Conservation (phyloP, 35 echinoderm and acorn worm genomes). For the Heliocidaris erythrogramma region DNA sequence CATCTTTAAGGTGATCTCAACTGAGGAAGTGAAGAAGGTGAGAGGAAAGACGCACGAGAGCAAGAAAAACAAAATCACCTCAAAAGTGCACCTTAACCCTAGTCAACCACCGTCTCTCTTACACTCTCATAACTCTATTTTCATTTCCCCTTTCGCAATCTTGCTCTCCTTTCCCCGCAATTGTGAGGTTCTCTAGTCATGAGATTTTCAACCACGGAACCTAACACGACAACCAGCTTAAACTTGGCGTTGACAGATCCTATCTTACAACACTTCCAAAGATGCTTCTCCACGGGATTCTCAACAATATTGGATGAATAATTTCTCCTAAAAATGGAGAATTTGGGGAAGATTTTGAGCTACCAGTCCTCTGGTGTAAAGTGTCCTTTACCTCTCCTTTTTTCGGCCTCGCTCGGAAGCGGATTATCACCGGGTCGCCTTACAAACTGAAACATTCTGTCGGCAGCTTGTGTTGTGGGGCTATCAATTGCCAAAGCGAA, state of each 20-base stretch:
- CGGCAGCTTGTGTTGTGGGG: slow-evolving; percentile 12
- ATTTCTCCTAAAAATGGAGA: not conserved
- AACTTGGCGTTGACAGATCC: slow-evolving; percentile 30
- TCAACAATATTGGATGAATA: not conserved
- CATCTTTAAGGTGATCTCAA: slow-evolving; percentile 21
- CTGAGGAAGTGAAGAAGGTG: not conserved
- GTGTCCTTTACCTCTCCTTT: not conserved
- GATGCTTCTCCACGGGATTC: not conserved
- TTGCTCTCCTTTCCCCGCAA: not conserved
- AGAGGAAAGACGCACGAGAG: slow-evolving; percentile 29
- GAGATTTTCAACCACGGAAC: slow-evolving; percentile 8
- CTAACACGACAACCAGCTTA: not conserved
- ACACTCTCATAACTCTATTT: not conserved
- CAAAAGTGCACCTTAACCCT: slow-evolving; percentile 42
- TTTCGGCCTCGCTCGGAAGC: not conserved
- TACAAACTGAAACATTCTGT: slow-evolving; percentile 29
- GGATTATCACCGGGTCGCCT: not conserved
- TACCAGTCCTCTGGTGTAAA: not conserved
- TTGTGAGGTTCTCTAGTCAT: not conserved
- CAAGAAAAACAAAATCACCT: not conserved
- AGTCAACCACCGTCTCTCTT: not conserved
- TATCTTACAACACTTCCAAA: not conserved
- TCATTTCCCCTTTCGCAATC: not conserved
- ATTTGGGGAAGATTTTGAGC: not conserved
- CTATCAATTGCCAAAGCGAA: slow-evolving; percentile 15